Evolutionary conservation across 2,797 vertebrate genomes (phyloP).

Genomic region (Sebastolobus altivelis): DNA sequence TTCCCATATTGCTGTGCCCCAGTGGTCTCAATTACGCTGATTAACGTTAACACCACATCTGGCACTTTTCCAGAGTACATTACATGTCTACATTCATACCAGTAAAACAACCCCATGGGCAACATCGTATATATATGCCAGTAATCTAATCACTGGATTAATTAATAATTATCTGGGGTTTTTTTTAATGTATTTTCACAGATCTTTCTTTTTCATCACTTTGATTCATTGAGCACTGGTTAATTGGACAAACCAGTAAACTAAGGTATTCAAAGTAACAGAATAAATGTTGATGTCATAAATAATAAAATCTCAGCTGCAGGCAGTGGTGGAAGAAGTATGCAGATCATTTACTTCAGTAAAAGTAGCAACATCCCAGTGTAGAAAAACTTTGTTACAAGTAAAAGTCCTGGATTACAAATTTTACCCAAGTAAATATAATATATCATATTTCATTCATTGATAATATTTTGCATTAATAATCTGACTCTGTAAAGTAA

Average conservation of each 20-base stretch:
- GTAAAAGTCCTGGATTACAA: not conserved
- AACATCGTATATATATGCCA: too few species aligned
- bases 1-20: not conserved
- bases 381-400: not conserved
- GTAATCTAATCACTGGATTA: not conserved
- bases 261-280: not conserved
- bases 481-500: not conserved
- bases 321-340: not conserved
- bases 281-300: not conserved
- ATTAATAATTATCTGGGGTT: not conserved
- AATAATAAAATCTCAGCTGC: not conserved
- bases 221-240: not conserved
- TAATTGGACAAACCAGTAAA: not conserved
- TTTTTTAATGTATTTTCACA: not conserved
- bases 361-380: not conserved
- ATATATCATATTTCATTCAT: not conserved
- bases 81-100: not conserved
- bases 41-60: constrained; percentile 2
- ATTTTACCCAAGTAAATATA: not conserved
- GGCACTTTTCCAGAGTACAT: not conserved
- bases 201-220: not conserved
- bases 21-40: constrained; percentile 18
- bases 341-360: not conserved
- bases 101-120: not conserved
- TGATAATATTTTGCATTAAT: not conserved